phyloP scores from a whole-genome alignment of 2,113 vertebrate species.

The Odobenus rosmarus region DNA sequence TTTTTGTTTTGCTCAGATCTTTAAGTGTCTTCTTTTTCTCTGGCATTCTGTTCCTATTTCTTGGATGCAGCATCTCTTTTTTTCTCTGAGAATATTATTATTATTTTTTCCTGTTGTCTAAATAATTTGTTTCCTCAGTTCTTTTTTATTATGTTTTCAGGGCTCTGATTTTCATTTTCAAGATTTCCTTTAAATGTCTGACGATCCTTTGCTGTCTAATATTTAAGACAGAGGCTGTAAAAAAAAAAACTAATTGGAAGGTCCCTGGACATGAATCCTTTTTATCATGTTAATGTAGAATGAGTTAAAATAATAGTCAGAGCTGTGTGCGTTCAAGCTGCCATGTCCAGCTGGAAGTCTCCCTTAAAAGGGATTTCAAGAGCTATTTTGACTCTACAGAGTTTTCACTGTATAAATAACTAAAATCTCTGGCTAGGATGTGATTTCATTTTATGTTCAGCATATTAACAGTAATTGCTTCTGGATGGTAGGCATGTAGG shows the following conservation, averaged over 20 bases:
- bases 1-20: not conserved
- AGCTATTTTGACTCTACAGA: not conserved
- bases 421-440: not conserved
- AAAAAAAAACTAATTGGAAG: not conserved
- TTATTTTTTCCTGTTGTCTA: not conserved
- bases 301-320: not conserved
- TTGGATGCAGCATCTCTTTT: not conserved
- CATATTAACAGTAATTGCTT: not conserved
- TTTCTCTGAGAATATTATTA: not conserved
- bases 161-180: not conserved
- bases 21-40: not conserved
- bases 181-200: not conserved
- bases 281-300: not conserved
- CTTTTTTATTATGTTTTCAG: not conserved
- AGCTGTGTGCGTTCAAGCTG: not conserved
- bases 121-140: not conserved
- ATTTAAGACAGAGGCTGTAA: not conserved
- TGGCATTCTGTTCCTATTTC: constrained; percentile 1
- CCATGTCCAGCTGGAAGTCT: not conserved
- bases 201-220: not conserved
- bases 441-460: constrained; percentile 12
- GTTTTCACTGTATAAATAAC: not conserved
- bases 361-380: not conserved
- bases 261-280: not conserved
- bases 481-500: not conserved